Evolutionary conservation across 2,888 invertebrate species (phyloP), one percentile per base, ranked within the genome.

Genomic region (Xylota sylvarum): DNA sequence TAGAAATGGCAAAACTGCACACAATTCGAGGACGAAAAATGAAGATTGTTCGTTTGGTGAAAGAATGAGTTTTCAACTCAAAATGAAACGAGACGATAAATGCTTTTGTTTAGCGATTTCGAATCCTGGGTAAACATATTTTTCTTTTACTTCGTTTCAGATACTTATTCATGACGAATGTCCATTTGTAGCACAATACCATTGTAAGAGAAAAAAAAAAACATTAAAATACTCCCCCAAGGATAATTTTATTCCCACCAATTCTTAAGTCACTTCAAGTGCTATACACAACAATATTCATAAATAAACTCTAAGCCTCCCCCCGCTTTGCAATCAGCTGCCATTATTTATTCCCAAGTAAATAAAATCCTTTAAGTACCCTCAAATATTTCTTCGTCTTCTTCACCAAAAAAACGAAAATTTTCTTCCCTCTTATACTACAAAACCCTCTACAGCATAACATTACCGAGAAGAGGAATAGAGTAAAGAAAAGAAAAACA

Each of bases 361-460:
- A 72, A 80, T 80, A 60, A 76, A 76, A 72, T 64, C 70, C 56
- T 56, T 64, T 79, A 79, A 70, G 62, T 56, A 40, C 55, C 48
- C 43, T 52, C 62, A 52, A 60, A 52, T 52, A 56, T 14, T 69
- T 40, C 43, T 17, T 67, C 43, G 19, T 14, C 65, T 5, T n/a
- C 4, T 35, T 9, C 4, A 2, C 6, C 7, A 35, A 35, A 32
- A 32, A 32, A 23, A 46, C 9, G 35, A 48, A 48, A 60, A 17
- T 14, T 10, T 10, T 32, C 17, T 17, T 58, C 17, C 43, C 5
- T 14, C 23, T 37, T 55, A 1, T 12, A 19, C 14, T n/a, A n/a
- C n/a, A n/a, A n/a, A 23, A 23, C 23, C 23, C 23, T 23, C 2
- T 1, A n/a, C 0, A 56, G 14, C 32, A 46, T 30, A 7, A 27